Evolutionary conservation across 2,797 vertebrate genomes (phyloP).

Genomic region (Bovichtus diacanthus): DNA sequence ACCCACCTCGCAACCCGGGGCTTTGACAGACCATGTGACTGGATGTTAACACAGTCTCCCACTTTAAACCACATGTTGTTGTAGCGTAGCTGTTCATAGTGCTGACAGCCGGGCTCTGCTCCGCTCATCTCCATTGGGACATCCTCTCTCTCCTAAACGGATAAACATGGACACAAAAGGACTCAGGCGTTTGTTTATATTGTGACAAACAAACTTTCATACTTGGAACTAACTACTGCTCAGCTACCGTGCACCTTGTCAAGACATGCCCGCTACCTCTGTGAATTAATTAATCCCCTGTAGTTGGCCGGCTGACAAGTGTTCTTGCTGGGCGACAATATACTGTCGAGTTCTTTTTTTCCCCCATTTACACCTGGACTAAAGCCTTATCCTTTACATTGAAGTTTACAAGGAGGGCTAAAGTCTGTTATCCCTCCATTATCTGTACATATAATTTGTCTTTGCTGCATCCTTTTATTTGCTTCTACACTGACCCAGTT

Average conservation of each 20-base stretch:
- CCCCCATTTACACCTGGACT: not conserved
- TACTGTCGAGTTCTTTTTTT: not conserved
- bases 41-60: constrained; percentile 96
- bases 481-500: not conserved
- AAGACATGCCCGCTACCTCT: constrained; percentile 13
- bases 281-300: constrained; percentile 40
- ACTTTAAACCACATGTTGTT: constrained; percentile 96
- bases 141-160: constrained; percentile 92
- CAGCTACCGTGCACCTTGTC: not conserved
- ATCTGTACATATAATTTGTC: not conserved
- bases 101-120: constrained; percentile 92
- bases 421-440: not conserved
- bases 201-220: constrained; percentile 32
- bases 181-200: constrained; percentile 33
- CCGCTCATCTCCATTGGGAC: constrained; percentile 93
- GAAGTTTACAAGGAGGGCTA: not conserved
- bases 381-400: not conserved
- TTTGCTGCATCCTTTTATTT: constrained; percentile 6
- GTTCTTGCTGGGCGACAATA: constrained; percentile 12
- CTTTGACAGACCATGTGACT: constrained; percentile 93
- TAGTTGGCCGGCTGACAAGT: not conserved
- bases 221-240: constrained; percentile 12
- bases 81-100: constrained; percentile 94
- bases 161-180: constrained; percentile 16
- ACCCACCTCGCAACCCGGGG: constrained; percentile 93